Percentiles rank a stretch among this genome's conserved stretches.
phyloP scores from a whole-genome alignment of 2,113 vertebrate genomes.

The Psittacara wagleri region DNA sequence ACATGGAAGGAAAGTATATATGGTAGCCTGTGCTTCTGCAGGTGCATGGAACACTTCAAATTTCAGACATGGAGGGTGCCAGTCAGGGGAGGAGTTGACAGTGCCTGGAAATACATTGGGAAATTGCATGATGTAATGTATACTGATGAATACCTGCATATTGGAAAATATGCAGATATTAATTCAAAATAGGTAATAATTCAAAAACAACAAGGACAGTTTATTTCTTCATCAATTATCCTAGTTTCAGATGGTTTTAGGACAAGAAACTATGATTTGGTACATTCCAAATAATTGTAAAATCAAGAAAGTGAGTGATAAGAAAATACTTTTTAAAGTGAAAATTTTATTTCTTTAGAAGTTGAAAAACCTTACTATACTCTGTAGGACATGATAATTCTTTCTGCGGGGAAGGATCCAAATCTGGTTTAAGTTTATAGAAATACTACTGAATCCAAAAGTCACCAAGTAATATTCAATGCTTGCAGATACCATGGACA shows the following conservation, averaged over 20 bases:
- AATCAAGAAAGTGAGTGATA: neutral
- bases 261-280: neutral
- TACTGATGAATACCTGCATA: no score
- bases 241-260: neutral
- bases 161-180: neutral
- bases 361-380: accelerated
- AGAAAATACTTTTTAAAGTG: neutral
- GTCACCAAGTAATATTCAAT: neutral
- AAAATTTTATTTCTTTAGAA: neutral
- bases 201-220: neutral
- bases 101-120: neutral
- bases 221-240: neutral
- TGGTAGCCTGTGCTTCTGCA: neutral
- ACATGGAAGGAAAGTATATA: neutral
- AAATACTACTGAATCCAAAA: neutral
- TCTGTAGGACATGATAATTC: neutral
- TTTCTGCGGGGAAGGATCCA: neutral
- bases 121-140: neutral
- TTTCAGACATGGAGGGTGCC: accelerated
- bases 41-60: neutral
- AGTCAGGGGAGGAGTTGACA: neutral
- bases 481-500: neutral
- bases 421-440: neutral
- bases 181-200: neutral
- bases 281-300: neutral